Percentiles rank a stretch among this genome's conserved stretches.
phyloP scores from a whole-genome alignment of 2,113 vertebrate genomes.

The Poeciliopsis occidentalis region DNA sequence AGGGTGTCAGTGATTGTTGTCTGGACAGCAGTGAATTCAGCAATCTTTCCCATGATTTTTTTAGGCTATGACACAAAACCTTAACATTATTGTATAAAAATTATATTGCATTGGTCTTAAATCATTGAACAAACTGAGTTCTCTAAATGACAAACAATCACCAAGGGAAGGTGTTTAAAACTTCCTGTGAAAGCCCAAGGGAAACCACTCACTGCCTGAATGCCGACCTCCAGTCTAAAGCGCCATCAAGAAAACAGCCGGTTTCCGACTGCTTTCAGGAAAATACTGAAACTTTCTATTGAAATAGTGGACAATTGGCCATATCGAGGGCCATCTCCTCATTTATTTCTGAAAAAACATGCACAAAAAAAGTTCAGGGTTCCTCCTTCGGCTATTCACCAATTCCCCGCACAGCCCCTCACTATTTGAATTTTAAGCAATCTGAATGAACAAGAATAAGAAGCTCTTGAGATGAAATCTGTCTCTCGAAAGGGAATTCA shows the following conservation, averaged over 20 bases:
- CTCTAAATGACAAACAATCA: conserved; percentile 16
- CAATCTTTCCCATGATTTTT: neutral
- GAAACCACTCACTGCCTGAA: conserved; percentile 33
- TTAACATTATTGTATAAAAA: neutral
- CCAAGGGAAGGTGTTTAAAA: conserved; percentile 58
- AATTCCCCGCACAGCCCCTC: conserved; percentile 53
- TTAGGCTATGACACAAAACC: neutral
- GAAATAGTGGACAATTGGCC: conserved; percentile 69
- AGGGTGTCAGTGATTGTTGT: neutral
- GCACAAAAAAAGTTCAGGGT: conserved; percentile 63
- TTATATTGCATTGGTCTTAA: no score
- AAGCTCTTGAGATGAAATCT: conserved; percentile 72
- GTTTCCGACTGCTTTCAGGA: conserved; percentile 64
- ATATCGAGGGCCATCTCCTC: conserved; percentile 67
- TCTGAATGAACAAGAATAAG: conserved; percentile 68
- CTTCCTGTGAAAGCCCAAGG: conserved; percentile 62
- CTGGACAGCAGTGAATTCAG: neutral
- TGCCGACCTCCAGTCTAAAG: conserved; percentile 41
- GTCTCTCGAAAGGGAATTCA: conserved; percentile 76
- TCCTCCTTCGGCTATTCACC: conserved; percentile 68
- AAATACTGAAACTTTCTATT: conserved; percentile 61
- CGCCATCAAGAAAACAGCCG: conserved; percentile 58
- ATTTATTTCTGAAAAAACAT: conserved; percentile 68
- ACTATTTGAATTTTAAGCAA: conserved; percentile 78
- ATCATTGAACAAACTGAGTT: neutral